Evolutionary conservation across 2,113 vertebrate species (phyloP).

Genomic region (Corythaeola cristata): DNA sequence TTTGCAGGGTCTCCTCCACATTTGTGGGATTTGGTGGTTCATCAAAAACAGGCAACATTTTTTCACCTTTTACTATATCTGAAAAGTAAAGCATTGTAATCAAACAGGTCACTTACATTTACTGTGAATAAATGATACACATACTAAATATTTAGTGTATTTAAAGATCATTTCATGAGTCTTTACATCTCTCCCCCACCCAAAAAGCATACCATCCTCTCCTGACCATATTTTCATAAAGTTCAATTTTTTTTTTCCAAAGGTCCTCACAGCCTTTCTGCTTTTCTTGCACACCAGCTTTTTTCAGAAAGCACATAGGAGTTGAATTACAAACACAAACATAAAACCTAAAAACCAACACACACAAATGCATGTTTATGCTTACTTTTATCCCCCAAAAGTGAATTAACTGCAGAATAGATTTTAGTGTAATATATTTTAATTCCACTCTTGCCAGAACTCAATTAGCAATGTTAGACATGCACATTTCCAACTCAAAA

Average conservation of each 20-base stretch:
- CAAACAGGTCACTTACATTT: neutral
- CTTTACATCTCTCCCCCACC: neutral
- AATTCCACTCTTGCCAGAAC: neutral
- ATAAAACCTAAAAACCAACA: neutral
- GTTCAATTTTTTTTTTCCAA: neutral
- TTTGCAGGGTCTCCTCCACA: slow-evolving; percentile 91
- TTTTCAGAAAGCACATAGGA: neutral
- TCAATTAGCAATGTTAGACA: neutral
- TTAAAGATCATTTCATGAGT: neutral
- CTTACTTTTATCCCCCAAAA: neutral
- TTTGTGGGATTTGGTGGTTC: slow-evolving; percentile 98
- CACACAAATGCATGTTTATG: neutral
- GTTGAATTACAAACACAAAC: neutral
- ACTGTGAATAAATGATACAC: neutral
- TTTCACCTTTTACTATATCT: slow-evolving; percentile 97
- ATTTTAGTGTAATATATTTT: neutral
- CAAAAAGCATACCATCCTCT: neutral
- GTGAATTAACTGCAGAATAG: neutral
- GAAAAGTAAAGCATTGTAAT: neutral
- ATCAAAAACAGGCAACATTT: slow-evolving; percentile 90
- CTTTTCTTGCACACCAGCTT: neutral
- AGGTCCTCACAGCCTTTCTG: neutral
- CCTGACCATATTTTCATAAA: neutral
- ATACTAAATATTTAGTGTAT: neutral
- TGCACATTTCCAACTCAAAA: neutral